These are phyloP conservation scores for Drosophila nigromelanica DNA, from an alignment of 1,140 invertebrate species.

Conservation along the genomic window DNA sequence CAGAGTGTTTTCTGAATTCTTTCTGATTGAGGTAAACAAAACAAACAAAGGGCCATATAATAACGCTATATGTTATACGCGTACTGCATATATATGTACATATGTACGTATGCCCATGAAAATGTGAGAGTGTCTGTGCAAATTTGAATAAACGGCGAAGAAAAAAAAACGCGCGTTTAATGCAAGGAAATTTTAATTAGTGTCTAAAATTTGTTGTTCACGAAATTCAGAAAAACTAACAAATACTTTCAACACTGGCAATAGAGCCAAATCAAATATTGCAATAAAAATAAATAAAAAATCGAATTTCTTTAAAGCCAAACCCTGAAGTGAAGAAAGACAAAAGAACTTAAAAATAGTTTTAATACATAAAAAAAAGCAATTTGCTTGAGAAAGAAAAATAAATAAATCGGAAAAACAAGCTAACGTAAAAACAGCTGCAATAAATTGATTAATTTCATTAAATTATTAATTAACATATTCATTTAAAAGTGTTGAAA, in stretches of 20 bases:
- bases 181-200: not conserved
- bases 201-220: not conserved
- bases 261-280: too few species aligned
- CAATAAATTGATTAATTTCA: not conserved
- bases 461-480: not conserved
- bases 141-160: not conserved
- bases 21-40: slow-evolving; percentile 24
- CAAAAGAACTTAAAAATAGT: not conserved
- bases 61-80: not conserved
- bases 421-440: not conserved
- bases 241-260: not conserved
- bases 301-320: not conserved
- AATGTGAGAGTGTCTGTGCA: not conserved
- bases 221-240: not conserved
- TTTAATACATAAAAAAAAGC: not conserved
- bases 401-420: not conserved
- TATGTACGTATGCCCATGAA: not conserved
- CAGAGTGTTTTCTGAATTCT: slow-evolving; percentile 18
- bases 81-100: not conserved
- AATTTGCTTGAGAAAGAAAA: not conserved
- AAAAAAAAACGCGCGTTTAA: slow-evolving; percentile 4
- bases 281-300: not conserved
- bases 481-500: not conserved
- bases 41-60: slow-evolving; percentile 4
- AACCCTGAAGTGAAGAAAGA: not conserved